Base-by-base conservation (phyloP, 2,113 vertebrate genomes). In the Rhynchopsitta pachyrhyncha region DNA sequence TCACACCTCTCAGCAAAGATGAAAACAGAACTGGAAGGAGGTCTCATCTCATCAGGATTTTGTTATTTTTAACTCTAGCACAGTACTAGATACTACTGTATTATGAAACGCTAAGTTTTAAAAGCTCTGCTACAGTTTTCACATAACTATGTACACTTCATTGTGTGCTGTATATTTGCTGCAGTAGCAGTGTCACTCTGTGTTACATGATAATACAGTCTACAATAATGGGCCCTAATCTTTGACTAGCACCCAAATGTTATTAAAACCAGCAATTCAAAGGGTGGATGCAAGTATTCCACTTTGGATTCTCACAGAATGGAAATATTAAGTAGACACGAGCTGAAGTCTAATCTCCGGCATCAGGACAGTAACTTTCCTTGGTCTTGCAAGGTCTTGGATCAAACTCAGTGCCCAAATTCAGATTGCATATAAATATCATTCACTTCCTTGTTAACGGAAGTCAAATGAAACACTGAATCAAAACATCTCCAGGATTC, bases 21-120 rank as follows among this genome's bases (percentile, higher is more conserved):
- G 89, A 91, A 97, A 95, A 97, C 94, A 94, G 87, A 92, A 69
- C 49, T 91, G 78, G 70, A 92, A 89, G 93, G 76, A 93, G 76
- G 78, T 86, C 67, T 94, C 55, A 84, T 83, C 73, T 92, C 91
- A 89, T 79, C 69, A 79, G 69, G 83, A 79, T 81, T 91, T 77
- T 66, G 53, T 78, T 93, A 93, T 95, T 94, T 96, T 91, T 94
- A 97, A 73, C 81, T 67, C 46, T 12, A 91, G 77, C 47, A 87
- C 44, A 89, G 83, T n/a, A 77, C 70, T 91, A 84, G 37, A 73
- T 92, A 79, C 49, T 76, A 86, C 14, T 6, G 5, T 64, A 73
- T 41, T 86, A 84, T 8, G n/a, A 91, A 96, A 82, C 28, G 46
- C 28, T 37, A 53, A 31, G 37, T 73, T 90, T 81, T 52, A 78